These are phyloP conservation scores for Danio aesculapii DNA, from an alignment of 2,797 vertebrate species.

Conservation along the genomic window DNA sequence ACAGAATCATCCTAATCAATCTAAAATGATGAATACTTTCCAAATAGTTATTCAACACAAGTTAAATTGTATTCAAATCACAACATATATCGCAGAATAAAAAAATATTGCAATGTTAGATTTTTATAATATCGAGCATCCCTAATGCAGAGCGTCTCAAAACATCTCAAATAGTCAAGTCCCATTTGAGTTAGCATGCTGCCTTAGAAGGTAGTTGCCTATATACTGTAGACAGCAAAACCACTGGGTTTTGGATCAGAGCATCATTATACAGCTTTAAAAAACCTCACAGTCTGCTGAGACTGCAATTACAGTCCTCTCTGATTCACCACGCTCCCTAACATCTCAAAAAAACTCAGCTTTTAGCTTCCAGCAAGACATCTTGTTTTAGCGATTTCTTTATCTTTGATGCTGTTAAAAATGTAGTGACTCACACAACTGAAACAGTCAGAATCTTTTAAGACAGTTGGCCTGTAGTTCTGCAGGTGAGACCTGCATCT, in stretches of 20 bases:
- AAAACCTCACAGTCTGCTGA: constrained; percentile 1
- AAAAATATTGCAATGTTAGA: no score
- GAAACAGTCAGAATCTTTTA: neutral
- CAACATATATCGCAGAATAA: no score
- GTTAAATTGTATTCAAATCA: no score
- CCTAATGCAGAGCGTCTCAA: neutral
- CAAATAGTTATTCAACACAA: no score
- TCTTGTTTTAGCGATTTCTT: neutral
- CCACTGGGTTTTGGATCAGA: neutral
- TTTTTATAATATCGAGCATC: no score
- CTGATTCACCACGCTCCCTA: constrained; percentile 10
- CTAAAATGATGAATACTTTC: no score
- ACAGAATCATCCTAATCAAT: no score
- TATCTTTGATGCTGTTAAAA: neutral
- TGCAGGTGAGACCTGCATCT: neutral
- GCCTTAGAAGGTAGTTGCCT: neutral
- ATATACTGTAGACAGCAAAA: neutral
- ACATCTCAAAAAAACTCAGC: neutral
- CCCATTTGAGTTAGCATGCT: neutral
- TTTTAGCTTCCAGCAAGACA: constrained; percentile 17
- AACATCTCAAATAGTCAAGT: neutral
- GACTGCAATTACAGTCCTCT: neutral
- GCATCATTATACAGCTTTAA: neutral
- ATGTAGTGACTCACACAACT: neutral
- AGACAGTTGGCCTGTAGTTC: neutral